phyloP scores from a whole-genome alignment of 2,888 invertebrate species.

The Acanthosepion lycidas region DNA sequence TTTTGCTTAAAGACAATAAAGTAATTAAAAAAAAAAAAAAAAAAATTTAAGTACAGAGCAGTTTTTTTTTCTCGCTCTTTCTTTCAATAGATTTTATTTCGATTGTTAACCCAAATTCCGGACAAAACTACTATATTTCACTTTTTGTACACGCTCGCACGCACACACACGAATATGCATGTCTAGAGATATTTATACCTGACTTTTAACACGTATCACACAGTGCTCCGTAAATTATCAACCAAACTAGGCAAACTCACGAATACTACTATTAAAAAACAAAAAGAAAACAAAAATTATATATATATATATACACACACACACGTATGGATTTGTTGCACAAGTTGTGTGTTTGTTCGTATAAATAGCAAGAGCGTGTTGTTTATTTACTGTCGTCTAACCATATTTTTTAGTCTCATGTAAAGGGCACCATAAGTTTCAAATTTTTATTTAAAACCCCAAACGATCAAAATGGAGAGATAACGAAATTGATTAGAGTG shows the following conservation, averaged over 20 bases:
- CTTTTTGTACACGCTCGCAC: background rate
- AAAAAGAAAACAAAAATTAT: background rate
- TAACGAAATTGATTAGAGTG: background rate
- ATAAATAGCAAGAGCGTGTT: background rate
- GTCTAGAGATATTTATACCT: background rate
- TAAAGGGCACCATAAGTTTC: background rate
- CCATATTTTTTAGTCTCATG: background rate
- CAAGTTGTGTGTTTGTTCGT: background rate
- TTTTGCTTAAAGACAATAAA: background rate
- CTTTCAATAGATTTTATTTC: background rate
- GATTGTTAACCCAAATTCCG: no score
- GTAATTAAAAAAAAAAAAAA: background rate
- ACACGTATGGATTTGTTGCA: background rate
- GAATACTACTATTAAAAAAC: background rate
- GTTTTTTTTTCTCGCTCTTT: background rate
- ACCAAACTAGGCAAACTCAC: background rate
- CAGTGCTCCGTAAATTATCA: background rate
- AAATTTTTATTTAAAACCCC: background rate
- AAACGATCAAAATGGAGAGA: background rate
- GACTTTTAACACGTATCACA: background rate
- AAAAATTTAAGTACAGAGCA: background rate
- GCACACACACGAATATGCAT: background rate
- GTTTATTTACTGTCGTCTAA: background rate
- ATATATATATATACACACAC: background rate
- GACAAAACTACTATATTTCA: background rate